Evolutionary conservation across 30 jellyfish, hydroid and myxozoan species (phyloP).

Genomic region (Aurelia aurita): DNA sequence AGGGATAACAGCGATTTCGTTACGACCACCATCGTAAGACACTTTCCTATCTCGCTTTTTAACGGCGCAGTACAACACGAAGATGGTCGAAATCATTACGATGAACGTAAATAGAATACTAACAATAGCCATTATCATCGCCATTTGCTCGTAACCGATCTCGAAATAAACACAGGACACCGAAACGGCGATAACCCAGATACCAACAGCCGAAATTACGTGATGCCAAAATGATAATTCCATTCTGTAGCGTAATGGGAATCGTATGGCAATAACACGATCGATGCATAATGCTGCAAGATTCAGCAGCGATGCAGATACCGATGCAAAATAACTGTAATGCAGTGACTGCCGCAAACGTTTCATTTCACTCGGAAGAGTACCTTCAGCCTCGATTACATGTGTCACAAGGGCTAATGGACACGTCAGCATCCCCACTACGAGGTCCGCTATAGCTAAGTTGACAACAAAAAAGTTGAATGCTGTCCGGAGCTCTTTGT

Average conservation of each 20-base stretch:
- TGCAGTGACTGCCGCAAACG: conserved; percentile 46
- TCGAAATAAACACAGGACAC: conserved; percentile 40
- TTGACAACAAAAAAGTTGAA: conserved; percentile 52
- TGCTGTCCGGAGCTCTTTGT: conserved; percentile 48
- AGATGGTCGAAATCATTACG: conserved; percentile 35
- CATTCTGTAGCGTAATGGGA: conserved; percentile 42
- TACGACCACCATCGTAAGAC: conserved; percentile 13
- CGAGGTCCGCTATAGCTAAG: conserved; percentile 50
- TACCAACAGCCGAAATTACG: conserved; percentile 9
- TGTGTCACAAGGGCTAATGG: conserved; percentile 51
- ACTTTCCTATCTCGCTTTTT: conserved; percentile 13
- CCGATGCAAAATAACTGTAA: conserved; percentile 46
- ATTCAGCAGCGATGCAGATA: conserved; percentile 58
- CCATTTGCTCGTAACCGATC: conserved; percentile 34
- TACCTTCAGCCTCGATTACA: conserved; percentile 40
- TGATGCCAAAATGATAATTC: conserved; percentile 47
- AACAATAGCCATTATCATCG: conserved; percentile 46
- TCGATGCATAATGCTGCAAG: conserved; percentile 64
- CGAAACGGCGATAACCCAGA: conserved; percentile 37
- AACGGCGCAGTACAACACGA: conserved; percentile 25
- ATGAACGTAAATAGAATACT: conserved; percentile 37
- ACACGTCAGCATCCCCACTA: conserved; percentile 43
- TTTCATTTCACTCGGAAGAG: conserved; percentile 15
- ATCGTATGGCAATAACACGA: conserved; percentile 54
- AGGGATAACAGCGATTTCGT: background rate